Base-by-base conservation (phyloP, 2,113 vertebrate species). In the Phalacrocorax pelagicus region DNA sequence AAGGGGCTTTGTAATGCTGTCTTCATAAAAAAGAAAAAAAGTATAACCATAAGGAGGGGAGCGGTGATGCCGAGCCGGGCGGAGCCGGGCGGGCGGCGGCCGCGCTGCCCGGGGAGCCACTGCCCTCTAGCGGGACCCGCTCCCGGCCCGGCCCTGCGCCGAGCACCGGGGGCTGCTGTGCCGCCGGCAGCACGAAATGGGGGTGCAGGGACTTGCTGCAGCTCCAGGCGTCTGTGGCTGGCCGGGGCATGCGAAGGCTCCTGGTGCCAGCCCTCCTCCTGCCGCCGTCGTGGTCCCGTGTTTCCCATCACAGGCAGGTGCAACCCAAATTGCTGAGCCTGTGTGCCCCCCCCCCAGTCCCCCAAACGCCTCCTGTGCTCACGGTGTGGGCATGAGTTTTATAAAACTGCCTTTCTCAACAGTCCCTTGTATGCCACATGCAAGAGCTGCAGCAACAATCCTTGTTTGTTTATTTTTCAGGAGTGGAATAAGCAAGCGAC, bases 141-240 rank as follows among this genome's bases (percentile, higher is more conserved):
- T 6, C 17, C 20, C 54, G 8, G 10, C 3, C 13, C 15, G 44
- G 30, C 44, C 22, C 30, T 1, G 55, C 62, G 13, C 24, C 0
- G 21, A 12, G 34, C 47, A 0, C 0, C 21, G 14, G 15, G 71
- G n/a, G 51, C 66, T 6, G 40, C 47, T 23, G 32, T 2, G 70
- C 61, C 8, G 5, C 71, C 38, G 9, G 27, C 71, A 9, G 46
- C 22, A 1, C 0, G 27, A 1, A 15, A 2, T 0, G 1, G n/a
- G 58, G 16, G 7, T 1, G 62, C 67, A 4, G 34, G 58, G 18
- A 1, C 18, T 24, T 3, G 46, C 78, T 2, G 32, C n/a, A 5
- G 44, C 70, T 34, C 47, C 8, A 6, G 32, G 40, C 11, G 72
- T 72, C 47, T 22, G 36, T 26, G 42, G 26, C 42, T 30, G 36